Evolutionary conservation across 2,888 invertebrate species (phyloP), one percentile per base, ranked within the genome.

Genomic region (Amblyjoppa fuscipennis): DNA sequence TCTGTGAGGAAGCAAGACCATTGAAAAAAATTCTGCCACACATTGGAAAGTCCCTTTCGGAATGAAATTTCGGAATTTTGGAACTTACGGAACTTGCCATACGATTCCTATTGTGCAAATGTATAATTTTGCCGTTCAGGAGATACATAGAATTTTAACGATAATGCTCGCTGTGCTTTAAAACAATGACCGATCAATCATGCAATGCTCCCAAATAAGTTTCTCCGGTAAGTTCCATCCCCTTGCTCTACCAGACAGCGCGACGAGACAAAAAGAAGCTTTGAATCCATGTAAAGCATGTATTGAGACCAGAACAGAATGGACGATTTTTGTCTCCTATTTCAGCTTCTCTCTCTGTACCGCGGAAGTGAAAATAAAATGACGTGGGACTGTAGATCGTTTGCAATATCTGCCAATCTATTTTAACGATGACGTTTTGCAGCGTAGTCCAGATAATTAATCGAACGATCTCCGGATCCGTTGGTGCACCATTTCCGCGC

Each of bases 401-500:
- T 81, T 53, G 81, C 69, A 64, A 84, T 81, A 77, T 68, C 73
- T 49, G 69, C 71, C 75, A 82, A 85, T 82, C 70, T 34, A 75
- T 85, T 85, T 66, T 4, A 68, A 68, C 28, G 59, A 70, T 69
- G n/a, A 28, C 34, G 53, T 64, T 70, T 68, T 69, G 73, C 59
- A 69, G 73, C 59, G 20, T 61, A 53, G 71, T 77, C 64, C 66
- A 69, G 79, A 85, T 76, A 89, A 89, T 88, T 88, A 89, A 87
- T 89, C 82, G 82, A 83, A 86, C 86, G 76, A 86, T 85, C 87
- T 83, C 77, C 84, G 87, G 41, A 75, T 66, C 74, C 73, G 31
- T 45, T 64, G 70, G 41, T 59, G 83, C 74, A 81, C 75, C 88
- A 79, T 86, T 86, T 85, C 87, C 81, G 82, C 49, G 82, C 82